phyloP scores from a whole-genome alignment of 1,140 invertebrate species.

The Ptiloglossa arizonensis region DNA sequence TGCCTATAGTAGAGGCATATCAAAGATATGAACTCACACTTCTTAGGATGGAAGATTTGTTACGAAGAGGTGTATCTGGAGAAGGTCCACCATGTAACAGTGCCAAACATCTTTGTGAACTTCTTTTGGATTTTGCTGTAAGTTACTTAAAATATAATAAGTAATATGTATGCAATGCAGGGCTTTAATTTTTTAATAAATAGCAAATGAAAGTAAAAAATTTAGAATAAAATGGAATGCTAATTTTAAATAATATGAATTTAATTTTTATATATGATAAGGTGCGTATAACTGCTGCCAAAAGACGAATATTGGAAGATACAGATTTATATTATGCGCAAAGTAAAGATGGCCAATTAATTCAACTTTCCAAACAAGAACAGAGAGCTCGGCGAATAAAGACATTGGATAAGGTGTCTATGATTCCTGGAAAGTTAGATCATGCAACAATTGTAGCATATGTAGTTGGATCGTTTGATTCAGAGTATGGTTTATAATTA shows the following conservation, averaged over 20 bases:
- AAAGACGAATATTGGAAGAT: constrained; percentile 90
- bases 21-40: constrained; percentile 91
- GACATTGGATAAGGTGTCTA: constrained; percentile 87
- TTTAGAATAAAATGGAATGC: background rate
- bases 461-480: constrained; percentile 84
- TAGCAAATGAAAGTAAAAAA: constrained; percentile 1
- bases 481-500: constrained; percentile 53
- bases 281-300: constrained; percentile 88
- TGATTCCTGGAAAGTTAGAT: constrained; percentile 95
- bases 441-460: constrained; percentile 94
- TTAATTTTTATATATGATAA: constrained; percentile 63
- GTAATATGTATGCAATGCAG: background rate
- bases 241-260: constrained; percentile 14
- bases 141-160: constrained; percentile 56
- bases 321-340: constrained; percentile 88
- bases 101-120: constrained; percentile 87
- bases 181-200: background rate
- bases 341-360: constrained; percentile 80
- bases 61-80: constrained; percentile 88
- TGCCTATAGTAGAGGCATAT: constrained; percentile 90
- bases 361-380: constrained; percentile 84
- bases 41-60: constrained; percentile 90
- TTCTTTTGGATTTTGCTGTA: constrained; percentile 90
- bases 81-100: constrained; percentile 81
- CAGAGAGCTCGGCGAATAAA: constrained; percentile 86